Evolutionary conservation across 2,888 invertebrate species (phyloP).

Genomic region (Ramazzottius varieornatus): DNA sequence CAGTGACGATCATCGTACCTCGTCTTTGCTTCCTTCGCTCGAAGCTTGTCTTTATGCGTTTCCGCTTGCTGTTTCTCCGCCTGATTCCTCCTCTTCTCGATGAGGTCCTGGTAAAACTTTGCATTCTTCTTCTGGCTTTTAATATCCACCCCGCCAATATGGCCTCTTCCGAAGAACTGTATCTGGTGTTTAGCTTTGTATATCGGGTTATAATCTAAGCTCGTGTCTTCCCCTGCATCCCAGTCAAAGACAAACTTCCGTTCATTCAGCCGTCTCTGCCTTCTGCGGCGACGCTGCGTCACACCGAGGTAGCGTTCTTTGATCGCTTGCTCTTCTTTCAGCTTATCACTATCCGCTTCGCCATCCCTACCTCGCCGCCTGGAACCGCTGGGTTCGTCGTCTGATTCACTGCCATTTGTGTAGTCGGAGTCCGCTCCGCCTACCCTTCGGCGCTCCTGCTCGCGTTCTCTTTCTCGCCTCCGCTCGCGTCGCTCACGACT

Average conservation of each 20-base stretch:
- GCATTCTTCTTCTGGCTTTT: conserved; percentile 28
- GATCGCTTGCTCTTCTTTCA: conserved; percentile 3
- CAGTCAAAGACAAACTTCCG: conserved; percentile 99
- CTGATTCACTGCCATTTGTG: not conserved
- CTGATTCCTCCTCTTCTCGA: conserved; percentile 80
- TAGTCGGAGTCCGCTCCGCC: conserved; percentile 10
- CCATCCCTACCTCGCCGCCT: conserved; percentile 9
- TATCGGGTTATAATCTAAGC: conserved; percentile 78
- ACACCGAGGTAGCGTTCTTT: conserved; percentile 45
- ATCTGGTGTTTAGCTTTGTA: conserved; percentile 91
- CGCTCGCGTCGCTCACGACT: conserved; percentile 10
- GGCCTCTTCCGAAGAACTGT: conserved; percentile 89
- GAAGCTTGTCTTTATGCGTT: conserved; percentile 41
- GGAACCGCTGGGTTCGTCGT: not conserved
- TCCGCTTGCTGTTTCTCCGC: conserved; percentile 85
- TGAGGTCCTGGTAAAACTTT: conserved; percentile 32
- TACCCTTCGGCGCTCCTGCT: conserved; percentile 21
- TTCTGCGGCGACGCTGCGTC: conserved; percentile 56
- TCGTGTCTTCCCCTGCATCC: conserved; percentile 97
- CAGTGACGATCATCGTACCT: conserved; percentile 98
- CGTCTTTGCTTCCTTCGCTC: conserved; percentile 84
- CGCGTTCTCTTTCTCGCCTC: conserved; percentile 20
- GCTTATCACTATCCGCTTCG: conserved; percentile 9
- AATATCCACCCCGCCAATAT: conserved; percentile 90
- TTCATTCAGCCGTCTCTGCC: conserved; percentile 77